Conservation (phyloP, 2,888 invertebrate genomes). For the Stenodera caucasica region DNA sequence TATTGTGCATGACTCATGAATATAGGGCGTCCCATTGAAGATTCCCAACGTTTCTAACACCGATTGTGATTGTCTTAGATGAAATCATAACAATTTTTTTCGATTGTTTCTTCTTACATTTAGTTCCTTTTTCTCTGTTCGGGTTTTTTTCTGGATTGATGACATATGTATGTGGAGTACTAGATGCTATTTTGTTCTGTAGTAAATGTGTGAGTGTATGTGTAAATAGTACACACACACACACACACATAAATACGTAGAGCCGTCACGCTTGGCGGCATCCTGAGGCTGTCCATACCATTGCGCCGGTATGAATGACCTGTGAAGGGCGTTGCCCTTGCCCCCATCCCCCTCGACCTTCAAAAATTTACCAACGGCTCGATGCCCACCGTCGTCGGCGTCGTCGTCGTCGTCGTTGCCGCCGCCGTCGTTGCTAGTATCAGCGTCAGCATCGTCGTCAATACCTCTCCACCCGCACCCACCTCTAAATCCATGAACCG, state of each 20-base stretch:
- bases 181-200: no score
- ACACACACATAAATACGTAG: no score
- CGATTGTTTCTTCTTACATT: no score
- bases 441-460: no score
- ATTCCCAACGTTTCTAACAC: no score
- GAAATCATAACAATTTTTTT: no score
- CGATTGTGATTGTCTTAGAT: no score
- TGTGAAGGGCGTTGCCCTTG: slow-evolving; percentile 48
- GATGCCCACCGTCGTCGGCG: background rate
- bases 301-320: slow-evolving; percentile 49
- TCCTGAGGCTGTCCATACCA: slow-evolving; percentile 29
- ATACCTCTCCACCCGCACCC: background rate
- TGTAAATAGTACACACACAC: background rate
- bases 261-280: slow-evolving; percentile 35
- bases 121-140: no score
- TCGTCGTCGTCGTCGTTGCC: background rate
- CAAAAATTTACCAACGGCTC: background rate
- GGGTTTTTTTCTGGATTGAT: no score
- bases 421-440: background rate
- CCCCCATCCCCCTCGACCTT: slow-evolving; percentile 19
- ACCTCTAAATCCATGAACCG: slow-evolving; percentile 13
- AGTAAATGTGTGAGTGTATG: background rate
- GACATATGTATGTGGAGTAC: no score
- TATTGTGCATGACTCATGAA: no score
- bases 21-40: no score